phyloP scores from a whole-genome alignment of 2,888 invertebrate species.

The Gerris lacustris region DNA sequence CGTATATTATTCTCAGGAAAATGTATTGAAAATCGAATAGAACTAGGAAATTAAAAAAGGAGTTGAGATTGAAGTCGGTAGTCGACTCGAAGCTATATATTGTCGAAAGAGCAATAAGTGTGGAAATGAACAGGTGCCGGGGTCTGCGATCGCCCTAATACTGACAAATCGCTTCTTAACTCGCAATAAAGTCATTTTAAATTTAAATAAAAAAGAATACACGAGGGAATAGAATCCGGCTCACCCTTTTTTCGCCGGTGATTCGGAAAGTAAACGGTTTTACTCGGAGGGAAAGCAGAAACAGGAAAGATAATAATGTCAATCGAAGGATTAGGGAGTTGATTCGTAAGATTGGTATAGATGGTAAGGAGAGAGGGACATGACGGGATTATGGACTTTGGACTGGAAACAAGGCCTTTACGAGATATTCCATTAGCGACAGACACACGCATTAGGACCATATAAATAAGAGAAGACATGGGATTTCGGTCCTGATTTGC shows the following conservation, averaged over 20 bases:
- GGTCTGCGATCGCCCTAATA: background rate
- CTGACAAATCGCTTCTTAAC: constrained; percentile 3
- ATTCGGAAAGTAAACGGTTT: background rate
- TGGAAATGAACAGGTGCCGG: too few species aligned
- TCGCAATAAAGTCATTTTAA: background rate
- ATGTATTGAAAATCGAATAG: too few species aligned
- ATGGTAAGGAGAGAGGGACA: background rate
- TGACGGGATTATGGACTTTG: background rate
- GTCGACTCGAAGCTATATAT: too few species aligned
- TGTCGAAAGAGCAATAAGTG: too few species aligned
- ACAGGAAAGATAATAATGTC: background rate
- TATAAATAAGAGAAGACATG: background rate
- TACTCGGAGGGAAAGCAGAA: background rate
- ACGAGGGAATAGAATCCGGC: background rate
- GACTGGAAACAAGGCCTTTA: background rate
- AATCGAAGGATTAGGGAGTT: background rate
- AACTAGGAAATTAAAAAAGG: too few species aligned
- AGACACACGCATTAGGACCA: background rate
- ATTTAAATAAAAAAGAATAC: background rate
- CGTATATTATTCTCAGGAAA: too few species aligned
- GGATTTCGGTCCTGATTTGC: background rate
- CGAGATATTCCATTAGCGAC: background rate
- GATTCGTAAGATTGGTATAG: background rate
- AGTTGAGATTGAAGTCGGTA: too few species aligned
- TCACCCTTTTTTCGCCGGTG: background rate